Conservation (phyloP, 1,140 invertebrate species). For the Sitodiplosis mosellana region DNA sequence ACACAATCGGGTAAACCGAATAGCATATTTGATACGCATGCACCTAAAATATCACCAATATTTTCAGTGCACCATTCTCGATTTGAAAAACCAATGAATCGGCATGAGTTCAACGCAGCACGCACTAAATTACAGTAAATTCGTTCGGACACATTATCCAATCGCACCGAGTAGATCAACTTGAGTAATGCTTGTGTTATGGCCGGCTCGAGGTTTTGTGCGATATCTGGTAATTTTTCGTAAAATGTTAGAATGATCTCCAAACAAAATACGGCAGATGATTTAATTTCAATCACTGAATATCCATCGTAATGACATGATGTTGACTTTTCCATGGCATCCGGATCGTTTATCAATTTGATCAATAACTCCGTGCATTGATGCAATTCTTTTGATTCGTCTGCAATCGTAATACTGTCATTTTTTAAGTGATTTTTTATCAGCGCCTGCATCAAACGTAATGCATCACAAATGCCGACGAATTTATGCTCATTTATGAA, state of each 20-base stretch:
- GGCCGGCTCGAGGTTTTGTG: not conserved
- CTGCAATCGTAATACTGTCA: not conserved
- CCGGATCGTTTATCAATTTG: not conserved
- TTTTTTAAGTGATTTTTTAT: not conserved
- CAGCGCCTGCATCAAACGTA: not conserved
- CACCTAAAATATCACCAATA: constrained; percentile 31
- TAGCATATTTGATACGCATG: constrained; percentile 30
- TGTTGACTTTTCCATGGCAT: not conserved
- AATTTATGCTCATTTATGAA: not conserved
- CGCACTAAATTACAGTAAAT: not conserved
- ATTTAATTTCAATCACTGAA: not conserved
- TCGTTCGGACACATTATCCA: not conserved
- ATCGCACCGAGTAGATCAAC: not conserved
- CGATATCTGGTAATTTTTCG: not conserved
- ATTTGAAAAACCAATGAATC: constrained; percentile 3
- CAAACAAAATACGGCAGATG: not conserved
- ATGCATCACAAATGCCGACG: not conserved
- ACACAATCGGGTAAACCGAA: constrained; percentile 25
- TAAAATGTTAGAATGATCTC: not conserved
- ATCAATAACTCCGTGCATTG: not conserved
- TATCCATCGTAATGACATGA: not conserved
- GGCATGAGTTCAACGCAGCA: not conserved
- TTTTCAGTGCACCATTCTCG: constrained; percentile 9
- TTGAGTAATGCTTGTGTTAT: not conserved
- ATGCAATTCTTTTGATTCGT: not conserved